Evolutionary conservation across 2,113 vertebrate species (phyloP).

Genomic region (Cyanistes caeruleus): DNA sequence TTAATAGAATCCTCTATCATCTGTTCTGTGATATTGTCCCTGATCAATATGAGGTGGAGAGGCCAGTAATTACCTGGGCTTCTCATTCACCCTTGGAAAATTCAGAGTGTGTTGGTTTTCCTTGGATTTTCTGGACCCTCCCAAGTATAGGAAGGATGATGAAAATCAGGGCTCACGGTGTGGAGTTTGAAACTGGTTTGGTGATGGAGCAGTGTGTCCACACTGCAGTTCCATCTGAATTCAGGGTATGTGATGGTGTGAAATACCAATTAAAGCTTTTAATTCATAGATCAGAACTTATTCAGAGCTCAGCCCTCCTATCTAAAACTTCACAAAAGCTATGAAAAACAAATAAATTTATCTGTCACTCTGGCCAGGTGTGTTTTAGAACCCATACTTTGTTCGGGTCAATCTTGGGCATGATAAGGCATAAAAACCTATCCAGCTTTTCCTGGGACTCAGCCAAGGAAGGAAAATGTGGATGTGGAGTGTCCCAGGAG

Average conservation of each 20-base stretch:
- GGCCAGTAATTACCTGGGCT: background rate
- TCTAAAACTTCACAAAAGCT: background rate
- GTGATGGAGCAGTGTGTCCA: background rate
- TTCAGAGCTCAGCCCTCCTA: background rate
- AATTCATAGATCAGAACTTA: background rate
- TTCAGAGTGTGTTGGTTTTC: background rate
- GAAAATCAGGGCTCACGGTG: background rate
- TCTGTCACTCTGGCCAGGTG: background rate
- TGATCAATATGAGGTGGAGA: constrained; percentile 21
- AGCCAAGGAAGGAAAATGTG: background rate
- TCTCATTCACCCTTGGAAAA: background rate
- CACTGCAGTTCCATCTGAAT: background rate
- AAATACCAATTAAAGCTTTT: background rate
- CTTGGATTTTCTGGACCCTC: background rate
- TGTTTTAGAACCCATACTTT: background rate
- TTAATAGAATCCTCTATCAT: constrained; percentile 19
- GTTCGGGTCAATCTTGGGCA: background rate
- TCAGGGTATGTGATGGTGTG: background rate
- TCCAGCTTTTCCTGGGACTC: background rate
- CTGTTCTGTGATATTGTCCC: background rate
- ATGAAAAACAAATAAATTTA: background rate
- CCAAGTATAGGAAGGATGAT: background rate
- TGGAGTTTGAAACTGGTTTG: background rate
- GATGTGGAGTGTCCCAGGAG: background rate
- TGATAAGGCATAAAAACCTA: accelerated